A percentile compares a stretch with the other conserved stretches of the same genome.
Conservation (phyloP, 2,113 vertebrate species). For the Phoxinus phoxinus region DNA sequence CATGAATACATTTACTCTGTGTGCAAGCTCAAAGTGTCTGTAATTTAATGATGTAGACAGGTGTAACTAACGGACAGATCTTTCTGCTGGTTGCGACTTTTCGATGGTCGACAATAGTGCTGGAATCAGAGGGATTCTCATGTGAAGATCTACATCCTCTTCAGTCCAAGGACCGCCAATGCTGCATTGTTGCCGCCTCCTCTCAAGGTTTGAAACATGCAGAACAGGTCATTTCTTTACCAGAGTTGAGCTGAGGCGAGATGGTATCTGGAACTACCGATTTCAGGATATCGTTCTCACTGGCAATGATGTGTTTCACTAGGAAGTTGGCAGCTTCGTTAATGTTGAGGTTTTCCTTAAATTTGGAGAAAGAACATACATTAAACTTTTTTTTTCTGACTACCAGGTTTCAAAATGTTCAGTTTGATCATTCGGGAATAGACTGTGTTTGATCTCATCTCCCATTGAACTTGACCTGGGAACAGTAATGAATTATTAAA, state of each 20-base stretch:
- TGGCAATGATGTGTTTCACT: constrained; percentile 95
- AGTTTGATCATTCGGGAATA: constrained; percentile 11
- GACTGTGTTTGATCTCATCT: constrained; percentile 4
- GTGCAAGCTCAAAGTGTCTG: not conserved
- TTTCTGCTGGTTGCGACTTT: not conserved
- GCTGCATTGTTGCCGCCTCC: not conserved
- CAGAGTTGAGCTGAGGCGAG: constrained; percentile 83
- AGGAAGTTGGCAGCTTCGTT: constrained; percentile 91
- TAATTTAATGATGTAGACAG: constrained; percentile 9
- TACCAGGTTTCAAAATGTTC: constrained; percentile 8
- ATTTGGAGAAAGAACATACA: constrained; percentile 3
- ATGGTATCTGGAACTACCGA: constrained; percentile 83
- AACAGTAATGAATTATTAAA: constrained; percentile 44
- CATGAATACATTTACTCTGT: constrained; percentile 31
- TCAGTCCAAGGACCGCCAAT: not conserved
- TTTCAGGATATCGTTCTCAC: constrained; percentile 86
- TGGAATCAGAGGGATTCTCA: not conserved
- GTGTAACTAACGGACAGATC: not conserved
- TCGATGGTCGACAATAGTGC: not conserved
- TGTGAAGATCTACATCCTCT: not conserved
- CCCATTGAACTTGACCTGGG: not conserved
- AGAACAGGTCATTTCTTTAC: constrained; percentile 82
- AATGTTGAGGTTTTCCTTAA: constrained; percentile 94
- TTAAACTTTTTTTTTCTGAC: not conserved
- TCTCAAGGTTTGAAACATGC: constrained; percentile 81